Base-by-base conservation (phyloP, 2,888 invertebrate genomes). In the Pasiphila rectangulata region DNA sequence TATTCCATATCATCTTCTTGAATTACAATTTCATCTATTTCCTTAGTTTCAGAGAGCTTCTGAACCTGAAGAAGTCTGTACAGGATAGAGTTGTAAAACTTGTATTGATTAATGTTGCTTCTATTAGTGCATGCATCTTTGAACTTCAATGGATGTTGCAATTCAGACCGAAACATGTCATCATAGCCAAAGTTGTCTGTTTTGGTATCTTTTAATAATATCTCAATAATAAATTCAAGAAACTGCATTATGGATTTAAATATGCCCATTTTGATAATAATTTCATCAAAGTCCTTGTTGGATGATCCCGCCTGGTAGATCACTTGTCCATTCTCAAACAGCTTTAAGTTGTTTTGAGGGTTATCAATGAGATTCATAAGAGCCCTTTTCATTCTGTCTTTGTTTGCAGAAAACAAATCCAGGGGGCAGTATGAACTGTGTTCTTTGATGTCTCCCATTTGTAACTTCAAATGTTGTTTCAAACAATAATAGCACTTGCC, bases 341-440 rank as follows among this genome's bases (percentile, higher is more conserved):
- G 69, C 72, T 91, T 90, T 3, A 93, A 81, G 69, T 93, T 93
- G 67, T 93, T 93, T 61, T 93, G 93, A 34, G 93, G 92, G 58
- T 90, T 90, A 7, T 78, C 62, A 10, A 91, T 71, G 21, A 93
- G 69, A 40, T 76, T 83, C 32, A 72, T 53, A 9, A 93, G 57
- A 5, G 92, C 90, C 57, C 67, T 66, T 59, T 82, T 89, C 91
- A 93, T 92, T 64, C 91, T 79, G 7, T 53, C 48, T 55, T 67
- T 79, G 48, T 90, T 75, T 27, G 93, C 94, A 51, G 93, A 93
- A 79, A 92, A 94, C 20, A 94, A 79, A 68, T 93, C 92, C 44
- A 94, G 70, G 0, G 94, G 94, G 61, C 94, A 94, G 66, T 93
- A 94, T n/a, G 76, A 69, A 65, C 93, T 93, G 27, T 83, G 75